Percentiles rank a stretch among this genome's conserved stretches.
Conservation (phyloP, 2,888 invertebrate species). For the Ennomos erosarius region DNA sequence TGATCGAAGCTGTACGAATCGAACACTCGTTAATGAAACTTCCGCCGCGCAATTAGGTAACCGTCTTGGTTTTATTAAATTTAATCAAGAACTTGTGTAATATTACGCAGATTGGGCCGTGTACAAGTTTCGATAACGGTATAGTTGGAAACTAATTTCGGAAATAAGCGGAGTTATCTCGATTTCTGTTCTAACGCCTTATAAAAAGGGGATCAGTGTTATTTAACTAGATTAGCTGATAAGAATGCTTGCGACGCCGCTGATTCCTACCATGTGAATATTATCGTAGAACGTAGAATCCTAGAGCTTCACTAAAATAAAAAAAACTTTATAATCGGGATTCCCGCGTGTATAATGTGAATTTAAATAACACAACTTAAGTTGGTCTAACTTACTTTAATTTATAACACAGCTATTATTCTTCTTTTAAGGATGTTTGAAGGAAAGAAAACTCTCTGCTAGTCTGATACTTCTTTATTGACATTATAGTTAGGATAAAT, state of each 20-base stretch:
- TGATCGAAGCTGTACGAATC: conserved; percentile 71
- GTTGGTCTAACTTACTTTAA: too few relatives aligned
- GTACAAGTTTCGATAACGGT: conserved; percentile 82
- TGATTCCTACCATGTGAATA: conserved; percentile 2
- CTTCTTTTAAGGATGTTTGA: too few relatives aligned
- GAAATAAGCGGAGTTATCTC: conserved; percentile 78
- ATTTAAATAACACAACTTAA: too few relatives aligned
- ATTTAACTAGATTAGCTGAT: conserved; percentile 66
- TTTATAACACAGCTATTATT: too few relatives aligned
- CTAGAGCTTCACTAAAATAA: too few relatives aligned
- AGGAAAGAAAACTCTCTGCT: too few relatives aligned
- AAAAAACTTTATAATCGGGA: too few relatives aligned
- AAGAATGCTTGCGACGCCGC: conserved; percentile 42
- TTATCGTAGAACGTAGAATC: conserved; percentile 4
- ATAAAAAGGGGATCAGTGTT: conserved; percentile 76
- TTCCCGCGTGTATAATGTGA: too few relatives aligned
- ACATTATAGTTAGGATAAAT: too few relatives aligned
- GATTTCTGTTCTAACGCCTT: conserved; percentile 72
- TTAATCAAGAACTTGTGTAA: conserved; percentile 85
- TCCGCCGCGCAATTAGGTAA: conserved; percentile 79
- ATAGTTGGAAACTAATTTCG: conserved; percentile 83
- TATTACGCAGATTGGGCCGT: conserved; percentile 83
- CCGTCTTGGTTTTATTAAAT: conserved; percentile 85
- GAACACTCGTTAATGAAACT: conserved; percentile 83
- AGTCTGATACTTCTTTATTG: too few relatives aligned